phyloP scores from a whole-genome alignment of 2,113 vertebrate genomes.

The Pampusana beccarii region DNA sequence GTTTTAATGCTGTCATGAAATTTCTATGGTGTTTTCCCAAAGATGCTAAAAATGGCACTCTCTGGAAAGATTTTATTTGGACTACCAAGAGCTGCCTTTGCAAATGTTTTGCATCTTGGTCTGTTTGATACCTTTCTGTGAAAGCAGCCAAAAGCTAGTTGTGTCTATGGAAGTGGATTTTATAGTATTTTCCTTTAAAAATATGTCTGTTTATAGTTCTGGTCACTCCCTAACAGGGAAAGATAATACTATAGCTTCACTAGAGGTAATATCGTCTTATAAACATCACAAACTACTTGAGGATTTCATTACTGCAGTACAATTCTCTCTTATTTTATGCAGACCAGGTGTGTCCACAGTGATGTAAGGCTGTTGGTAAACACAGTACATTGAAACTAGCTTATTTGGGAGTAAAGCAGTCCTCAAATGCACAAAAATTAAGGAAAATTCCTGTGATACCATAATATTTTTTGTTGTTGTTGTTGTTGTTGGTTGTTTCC shows the following conservation, averaged over 20 bases:
- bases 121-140: neutral
- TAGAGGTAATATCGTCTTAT: neutral
- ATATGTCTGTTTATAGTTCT: rapidly evolving
- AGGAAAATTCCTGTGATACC: neutral
- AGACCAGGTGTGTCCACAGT: neutral
- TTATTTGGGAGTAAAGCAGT: neutral
- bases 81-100: neutral
- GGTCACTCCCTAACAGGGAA: neutral
- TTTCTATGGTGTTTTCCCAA: neutral
- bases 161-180: neutral
- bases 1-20: neutral
- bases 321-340: neutral
- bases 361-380: neutral
- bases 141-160: neutral
- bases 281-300: neutral
- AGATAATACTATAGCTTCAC: neutral
- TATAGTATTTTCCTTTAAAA: neutral
- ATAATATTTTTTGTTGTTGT: no score
- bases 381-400: neutral
- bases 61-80: neutral
- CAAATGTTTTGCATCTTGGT: neutral
- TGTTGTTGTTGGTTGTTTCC: no score
- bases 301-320: neutral
- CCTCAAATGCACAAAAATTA: neutral
- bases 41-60: neutral